phyloP scores from a whole-genome alignment of 2,113 vertebrate genomes.

The Aldabrachelys gigantea region DNA sequence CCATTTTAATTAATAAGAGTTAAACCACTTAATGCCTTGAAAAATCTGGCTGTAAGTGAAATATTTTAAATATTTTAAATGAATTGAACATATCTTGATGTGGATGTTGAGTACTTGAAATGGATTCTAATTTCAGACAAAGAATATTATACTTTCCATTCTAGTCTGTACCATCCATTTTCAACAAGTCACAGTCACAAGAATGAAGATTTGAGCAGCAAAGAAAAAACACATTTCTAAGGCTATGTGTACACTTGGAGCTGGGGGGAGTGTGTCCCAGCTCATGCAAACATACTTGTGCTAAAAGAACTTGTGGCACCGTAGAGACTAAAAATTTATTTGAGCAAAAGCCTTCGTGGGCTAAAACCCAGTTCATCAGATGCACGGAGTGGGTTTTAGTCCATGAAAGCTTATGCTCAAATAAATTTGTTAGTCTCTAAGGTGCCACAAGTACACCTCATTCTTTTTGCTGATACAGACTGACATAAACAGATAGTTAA shows the following conservation, averaged over 20 bases:
- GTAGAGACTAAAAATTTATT: no score
- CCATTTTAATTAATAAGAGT: background rate
- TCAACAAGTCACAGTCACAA: background rate
- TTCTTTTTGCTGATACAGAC: no score
- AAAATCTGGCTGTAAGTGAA: background rate
- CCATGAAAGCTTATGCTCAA: no score
- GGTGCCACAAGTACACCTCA: no score
- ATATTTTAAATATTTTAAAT: background rate
- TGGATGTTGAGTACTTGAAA: background rate
- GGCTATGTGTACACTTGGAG: background rate
- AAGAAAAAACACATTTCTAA: background rate
- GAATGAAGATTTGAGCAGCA: background rate
- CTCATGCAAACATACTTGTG: background rate
- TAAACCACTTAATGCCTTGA: background rate
- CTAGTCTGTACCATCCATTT: background rate
- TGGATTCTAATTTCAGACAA: background rate
- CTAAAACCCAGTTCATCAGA: no score
- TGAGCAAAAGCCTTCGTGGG: no score
- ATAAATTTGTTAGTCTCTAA: no score
- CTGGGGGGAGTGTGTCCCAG: background rate
- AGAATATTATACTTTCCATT: background rate
- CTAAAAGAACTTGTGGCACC: background rate
- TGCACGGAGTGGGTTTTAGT: no score
- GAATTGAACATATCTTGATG: background rate
- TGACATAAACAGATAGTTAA: no score